phyloP scores from a whole-genome alignment of 2,888 invertebrate species.

The Tupiocoris notatus region DNA sequence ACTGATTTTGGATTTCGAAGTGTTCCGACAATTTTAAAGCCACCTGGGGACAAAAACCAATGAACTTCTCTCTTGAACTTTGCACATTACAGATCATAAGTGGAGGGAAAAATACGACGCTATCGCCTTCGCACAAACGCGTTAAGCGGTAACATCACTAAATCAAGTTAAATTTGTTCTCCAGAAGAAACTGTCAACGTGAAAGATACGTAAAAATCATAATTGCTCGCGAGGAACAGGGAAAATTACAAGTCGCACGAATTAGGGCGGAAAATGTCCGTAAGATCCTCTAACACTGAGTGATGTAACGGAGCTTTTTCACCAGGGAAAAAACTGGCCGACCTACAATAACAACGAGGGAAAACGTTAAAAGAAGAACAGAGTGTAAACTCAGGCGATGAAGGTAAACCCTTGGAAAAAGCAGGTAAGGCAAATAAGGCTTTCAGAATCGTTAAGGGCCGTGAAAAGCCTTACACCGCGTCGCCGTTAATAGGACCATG shows the following conservation, averaged over 20 bases:
- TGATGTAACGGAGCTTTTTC: not conserved
- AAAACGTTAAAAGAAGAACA: not conserved
- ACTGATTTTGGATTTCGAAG: no score
- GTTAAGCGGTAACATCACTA: no score
- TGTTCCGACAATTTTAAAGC: no score
- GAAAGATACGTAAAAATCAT: no score
- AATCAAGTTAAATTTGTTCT: no score
- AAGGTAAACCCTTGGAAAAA: not conserved
- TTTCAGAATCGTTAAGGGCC: not conserved
- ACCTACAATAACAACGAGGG: not conserved
- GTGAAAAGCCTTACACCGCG: not conserved
- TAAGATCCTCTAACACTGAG: not conserved
- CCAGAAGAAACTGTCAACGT: no score
- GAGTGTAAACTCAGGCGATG: not conserved
- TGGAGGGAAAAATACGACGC: no score
- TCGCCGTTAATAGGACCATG: not conserved
- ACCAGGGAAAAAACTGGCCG: not conserved
- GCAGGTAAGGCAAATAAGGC: not conserved
- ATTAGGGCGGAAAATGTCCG: not conserved
- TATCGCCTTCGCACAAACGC: no score
- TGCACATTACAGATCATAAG: no score
- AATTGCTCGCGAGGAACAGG: no score
- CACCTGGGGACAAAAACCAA: no score
- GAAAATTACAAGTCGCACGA: not conserved
- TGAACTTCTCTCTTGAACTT: no score